Evolutionary conservation across 1,140 invertebrate genomes (phyloP).

Genomic region (Psix sp.): DNA sequence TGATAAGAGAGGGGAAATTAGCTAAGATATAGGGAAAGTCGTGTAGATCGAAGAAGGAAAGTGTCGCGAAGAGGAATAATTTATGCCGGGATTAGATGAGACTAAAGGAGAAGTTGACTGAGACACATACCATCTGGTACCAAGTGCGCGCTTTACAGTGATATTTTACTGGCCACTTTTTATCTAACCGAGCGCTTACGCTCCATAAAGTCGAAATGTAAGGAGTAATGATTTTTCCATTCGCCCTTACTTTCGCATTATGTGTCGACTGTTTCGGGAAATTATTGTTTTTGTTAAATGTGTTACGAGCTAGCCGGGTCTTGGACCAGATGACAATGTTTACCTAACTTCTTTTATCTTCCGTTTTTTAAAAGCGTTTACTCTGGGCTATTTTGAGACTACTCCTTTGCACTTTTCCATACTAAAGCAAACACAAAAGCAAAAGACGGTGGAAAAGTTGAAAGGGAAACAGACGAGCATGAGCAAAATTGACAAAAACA

Average conservation of each 20-base stretch:
- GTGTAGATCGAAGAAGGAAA: too few relatives aligned
- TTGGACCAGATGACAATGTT: too few relatives aligned
- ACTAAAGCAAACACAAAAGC: too few relatives aligned
- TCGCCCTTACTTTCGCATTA: constrained; percentile 33
- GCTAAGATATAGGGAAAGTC: too few relatives aligned
- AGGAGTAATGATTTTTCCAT: constrained; percentile 48
- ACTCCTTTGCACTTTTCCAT: too few relatives aligned
- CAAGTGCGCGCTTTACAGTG: constrained; percentile 20
- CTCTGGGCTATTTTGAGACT: too few relatives aligned
- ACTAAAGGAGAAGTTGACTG: constrained; percentile 9
- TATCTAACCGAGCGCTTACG: constrained; percentile 33
- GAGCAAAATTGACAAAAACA: too few relatives aligned
- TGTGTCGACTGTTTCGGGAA: constrained; percentile 27
- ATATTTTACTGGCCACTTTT: constrained; percentile 35
- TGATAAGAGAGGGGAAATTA: too few relatives aligned
- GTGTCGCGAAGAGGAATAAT: constrained; percentile 6
- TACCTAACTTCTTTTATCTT: too few relatives aligned
- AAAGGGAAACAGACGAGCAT: too few relatives aligned
- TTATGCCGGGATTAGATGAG: constrained; percentile 24
- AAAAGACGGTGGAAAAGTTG: too few relatives aligned
- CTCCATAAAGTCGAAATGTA: constrained; percentile 32
- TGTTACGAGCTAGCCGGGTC: constrained; percentile 5
- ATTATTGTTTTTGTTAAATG: constrained; percentile 35
- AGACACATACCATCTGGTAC: constrained; percentile 34
- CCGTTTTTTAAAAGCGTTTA: too few relatives aligned